These are phyloP conservation scores for Caenorhabditis plicata DNA, from an alignment of 2,888 invertebrate genomes.

Conservation along the genomic window DNA sequence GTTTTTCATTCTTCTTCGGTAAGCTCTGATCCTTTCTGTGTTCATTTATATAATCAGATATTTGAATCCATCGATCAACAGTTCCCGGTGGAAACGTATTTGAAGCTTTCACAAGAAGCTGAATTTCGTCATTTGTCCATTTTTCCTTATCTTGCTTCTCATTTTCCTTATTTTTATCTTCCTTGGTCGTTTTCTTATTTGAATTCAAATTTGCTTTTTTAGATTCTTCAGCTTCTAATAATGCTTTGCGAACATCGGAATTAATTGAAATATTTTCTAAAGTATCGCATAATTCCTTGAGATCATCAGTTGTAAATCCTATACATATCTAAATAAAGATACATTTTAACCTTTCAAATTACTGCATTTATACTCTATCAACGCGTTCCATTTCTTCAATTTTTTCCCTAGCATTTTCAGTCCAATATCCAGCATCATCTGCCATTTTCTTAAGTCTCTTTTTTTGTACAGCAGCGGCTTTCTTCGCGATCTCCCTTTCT, in stretches of 20 bases:
- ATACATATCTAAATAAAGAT: conserved; percentile 42
- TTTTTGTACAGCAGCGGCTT: conserved; percentile 77
- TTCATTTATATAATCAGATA: conserved; percentile 92
- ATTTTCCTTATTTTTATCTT: conserved; percentile 44
- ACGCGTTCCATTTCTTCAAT: conserved; percentile 55
- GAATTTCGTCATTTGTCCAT: conserved; percentile 85
- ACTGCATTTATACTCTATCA: conserved; percentile 31
- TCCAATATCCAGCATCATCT: conserved; percentile 47
- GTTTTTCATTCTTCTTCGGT: conserved; percentile 79
- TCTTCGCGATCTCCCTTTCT: conserved; percentile 64
- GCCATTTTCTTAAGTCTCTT: conserved; percentile 79
- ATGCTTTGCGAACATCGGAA: conserved; percentile 34
- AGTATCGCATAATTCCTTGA: conserved; percentile 48
- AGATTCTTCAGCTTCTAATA: conserved; percentile 33
- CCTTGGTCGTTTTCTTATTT: conserved; percentile 11
- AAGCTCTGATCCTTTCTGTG: conserved; percentile 67
- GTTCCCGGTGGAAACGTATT: conserved; percentile 97
- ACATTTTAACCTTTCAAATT: conserved; percentile 3
- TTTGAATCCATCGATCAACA: conserved; percentile 67
- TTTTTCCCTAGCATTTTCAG: conserved; percentile 40
- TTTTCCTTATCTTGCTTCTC: conserved; percentile 55
- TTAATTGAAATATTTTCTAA: conserved; percentile 33
- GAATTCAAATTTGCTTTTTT: conserved; percentile 20
- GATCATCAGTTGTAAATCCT: conserved; percentile 43
- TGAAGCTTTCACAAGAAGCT: conserved; percentile 87